Conservation (phyloP, 2,888 invertebrate genomes). For the Drosophila kokeensis region DNA sequence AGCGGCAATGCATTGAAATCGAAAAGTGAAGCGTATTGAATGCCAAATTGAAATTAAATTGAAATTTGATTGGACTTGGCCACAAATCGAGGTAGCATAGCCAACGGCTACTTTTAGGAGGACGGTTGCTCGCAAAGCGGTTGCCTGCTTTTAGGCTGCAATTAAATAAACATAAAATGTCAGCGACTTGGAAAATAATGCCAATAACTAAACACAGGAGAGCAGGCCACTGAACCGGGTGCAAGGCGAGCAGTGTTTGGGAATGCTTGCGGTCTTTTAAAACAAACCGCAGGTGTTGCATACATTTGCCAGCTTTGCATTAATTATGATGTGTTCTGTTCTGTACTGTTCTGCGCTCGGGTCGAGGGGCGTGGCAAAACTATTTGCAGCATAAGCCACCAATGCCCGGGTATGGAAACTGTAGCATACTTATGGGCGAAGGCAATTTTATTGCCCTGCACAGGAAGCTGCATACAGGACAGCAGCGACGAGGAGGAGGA, state of each 20-base stretch:
- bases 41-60: constrained; percentile 68
- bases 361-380: constrained; percentile 60
- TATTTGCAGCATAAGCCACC: constrained; percentile 78
- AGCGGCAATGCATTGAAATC: constrained; percentile 56
- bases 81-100: constrained; percentile 23
- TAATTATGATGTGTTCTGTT: constrained; percentile 84
- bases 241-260: constrained; percentile 18
- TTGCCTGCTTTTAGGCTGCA: constrained; percentile 50
- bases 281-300: constrained; percentile 85
- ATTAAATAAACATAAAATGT: constrained; percentile 78
- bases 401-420: constrained; percentile 47
- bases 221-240: constrained; percentile 15
- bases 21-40: constrained; percentile 72
- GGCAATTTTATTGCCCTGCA: constrained; percentile 76
- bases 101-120: constrained; percentile 22
- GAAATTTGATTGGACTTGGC: constrained; percentile 60
- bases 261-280: constrained; percentile 83
- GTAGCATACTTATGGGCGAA: constrained; percentile 73
- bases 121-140: constrained; percentile 25
- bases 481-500: constrained; percentile 23
- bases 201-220: constrained; percentile 52
- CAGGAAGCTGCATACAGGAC: constrained; percentile 70
- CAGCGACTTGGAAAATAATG: constrained; percentile 70
- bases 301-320: constrained; percentile 85
- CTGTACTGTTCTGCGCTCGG: constrained; percentile 58